These are phyloP conservation scores for Phalanger gymnotis DNA, from an alignment of 2,797 vertebrate species.

Conservation along the genomic window DNA sequence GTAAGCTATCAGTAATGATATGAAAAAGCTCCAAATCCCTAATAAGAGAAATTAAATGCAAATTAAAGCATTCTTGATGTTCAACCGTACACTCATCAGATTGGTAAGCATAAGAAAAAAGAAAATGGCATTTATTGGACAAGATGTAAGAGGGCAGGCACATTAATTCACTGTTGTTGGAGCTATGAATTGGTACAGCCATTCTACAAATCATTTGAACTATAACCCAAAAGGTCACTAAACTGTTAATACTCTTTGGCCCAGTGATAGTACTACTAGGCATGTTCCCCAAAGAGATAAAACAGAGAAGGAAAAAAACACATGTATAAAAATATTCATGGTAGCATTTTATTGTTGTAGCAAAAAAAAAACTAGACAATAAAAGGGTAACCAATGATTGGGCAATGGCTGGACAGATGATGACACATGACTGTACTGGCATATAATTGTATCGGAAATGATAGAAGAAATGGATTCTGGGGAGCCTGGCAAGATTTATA, in stretches of 20 bases:
- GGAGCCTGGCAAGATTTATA: not conserved
- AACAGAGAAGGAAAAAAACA: not conserved
- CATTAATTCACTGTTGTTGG: not conserved
- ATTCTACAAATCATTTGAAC: not conserved
- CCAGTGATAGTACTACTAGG: not conserved
- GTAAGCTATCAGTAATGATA: no score
- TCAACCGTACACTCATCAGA: not conserved
- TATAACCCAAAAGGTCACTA: not conserved
- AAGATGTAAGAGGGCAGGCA: not conserved
- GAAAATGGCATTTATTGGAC: not conserved
- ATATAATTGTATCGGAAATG: not conserved
- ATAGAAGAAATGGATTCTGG: not conserved
- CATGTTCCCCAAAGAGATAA: not conserved
- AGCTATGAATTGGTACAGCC: not conserved
- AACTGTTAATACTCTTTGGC: not conserved
- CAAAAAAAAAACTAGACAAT: no score
- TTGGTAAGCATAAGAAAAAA: not conserved
- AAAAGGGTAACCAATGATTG: no score
- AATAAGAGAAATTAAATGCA: not conserved
- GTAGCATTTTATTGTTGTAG: not conserved
- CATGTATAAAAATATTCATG: no score
- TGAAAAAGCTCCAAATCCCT: no score
- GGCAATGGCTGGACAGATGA: not conserved
- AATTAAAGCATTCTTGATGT: not conserved
- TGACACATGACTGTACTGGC: not conserved